Evolutionary conservation across 2,113 vertebrate species (phyloP), one percentile per base, ranked within the genome.

Genomic region (Psilopogon haemacephalus): DNA sequence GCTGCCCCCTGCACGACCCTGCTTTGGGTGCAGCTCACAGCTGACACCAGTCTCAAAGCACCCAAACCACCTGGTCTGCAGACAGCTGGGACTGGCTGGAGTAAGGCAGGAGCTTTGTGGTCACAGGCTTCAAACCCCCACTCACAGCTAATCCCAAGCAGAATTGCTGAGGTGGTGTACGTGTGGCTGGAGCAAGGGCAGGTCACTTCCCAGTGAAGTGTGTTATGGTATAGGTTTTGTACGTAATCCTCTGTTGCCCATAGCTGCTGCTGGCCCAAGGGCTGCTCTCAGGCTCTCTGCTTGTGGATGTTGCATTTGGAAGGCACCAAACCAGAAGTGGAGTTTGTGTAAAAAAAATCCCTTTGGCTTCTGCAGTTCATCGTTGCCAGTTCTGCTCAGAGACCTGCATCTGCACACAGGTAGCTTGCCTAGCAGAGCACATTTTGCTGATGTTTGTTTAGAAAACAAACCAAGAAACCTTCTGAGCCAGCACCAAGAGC

Each of bases 21-120:
- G 48, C 48, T 50, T 50, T 50, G 48, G 48, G 24, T 50, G 48
- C 48, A 24, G 48, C 48, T 50, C 48, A 50, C 23, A 75, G 86
- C 46, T 56, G 65, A 83, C 58, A 69, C 90, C 82, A 55, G 92
- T 83, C 84, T 74, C 64, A 11, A 68, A 67, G 82, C 93, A 93
- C 69, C 87, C 72, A 91, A 95, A 83, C 73, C 77, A 75, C 59
- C 48, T 50, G 79, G 74, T 71, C 92, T 73, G 86, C 50, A 7
- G 54, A 73, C 88, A 54, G 28, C 63, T 9, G 8, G 55, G 80
- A 46, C 54, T 42, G 33, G 33, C 79, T 50, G 30, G 46, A 23
- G 48, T 9, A 3, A 7, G 2, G 7, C 4, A 5, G 72, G 79
- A 38, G 35, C 70, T 58, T 21, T 65, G 65, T 85, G 59, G 32